Conservation (phyloP, 2,113 vertebrate species). For the Siphamia tubifer region DNA sequence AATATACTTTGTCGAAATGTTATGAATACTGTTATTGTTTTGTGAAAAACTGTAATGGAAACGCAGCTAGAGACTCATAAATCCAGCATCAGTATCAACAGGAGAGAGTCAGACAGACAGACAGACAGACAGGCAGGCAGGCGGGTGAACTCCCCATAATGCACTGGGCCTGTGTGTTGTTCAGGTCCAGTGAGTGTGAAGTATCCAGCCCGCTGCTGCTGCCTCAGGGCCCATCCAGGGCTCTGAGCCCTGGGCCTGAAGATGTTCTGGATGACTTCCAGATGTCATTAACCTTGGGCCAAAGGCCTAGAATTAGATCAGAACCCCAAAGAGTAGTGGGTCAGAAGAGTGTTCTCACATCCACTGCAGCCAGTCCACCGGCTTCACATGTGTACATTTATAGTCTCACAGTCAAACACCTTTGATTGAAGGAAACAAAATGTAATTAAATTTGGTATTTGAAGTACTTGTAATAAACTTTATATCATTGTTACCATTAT, state of each 20-base stretch:
- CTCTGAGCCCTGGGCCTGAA: constrained; percentile 28
- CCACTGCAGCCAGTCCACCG: neutral
- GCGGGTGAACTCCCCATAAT: constrained; percentile 9
- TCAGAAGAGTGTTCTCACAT: constrained; percentile 22
- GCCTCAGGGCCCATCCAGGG: constrained; percentile 23
- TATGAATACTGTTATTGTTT: too few relatives aligned
- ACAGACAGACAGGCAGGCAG: constrained; percentile 27
- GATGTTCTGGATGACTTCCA: constrained; percentile 72
- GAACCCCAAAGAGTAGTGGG: constrained; percentile 39
- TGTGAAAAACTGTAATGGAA: too few relatives aligned
- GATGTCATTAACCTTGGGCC: constrained; percentile 73
- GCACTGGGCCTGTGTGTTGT: constrained; percentile 19
- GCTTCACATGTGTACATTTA: neutral
- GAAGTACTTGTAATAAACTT: too few relatives aligned
- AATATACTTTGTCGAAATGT: too few relatives aligned
- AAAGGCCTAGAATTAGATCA: constrained; percentile 44
- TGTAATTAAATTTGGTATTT: too few relatives aligned
- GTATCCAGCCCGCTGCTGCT: constrained; percentile 43
- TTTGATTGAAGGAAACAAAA: too few relatives aligned
- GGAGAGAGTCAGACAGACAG: neutral
- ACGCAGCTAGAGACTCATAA: too few relatives aligned
- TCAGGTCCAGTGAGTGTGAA: constrained; percentile 50
- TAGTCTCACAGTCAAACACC: too few relatives aligned
- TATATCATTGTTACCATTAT: too few relatives aligned
- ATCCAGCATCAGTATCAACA: too few relatives aligned